These are phyloP conservation scores for Gallinago stenura DNA, from an alignment of 2,797 vertebrate species.

Conservation along the genomic window DNA sequence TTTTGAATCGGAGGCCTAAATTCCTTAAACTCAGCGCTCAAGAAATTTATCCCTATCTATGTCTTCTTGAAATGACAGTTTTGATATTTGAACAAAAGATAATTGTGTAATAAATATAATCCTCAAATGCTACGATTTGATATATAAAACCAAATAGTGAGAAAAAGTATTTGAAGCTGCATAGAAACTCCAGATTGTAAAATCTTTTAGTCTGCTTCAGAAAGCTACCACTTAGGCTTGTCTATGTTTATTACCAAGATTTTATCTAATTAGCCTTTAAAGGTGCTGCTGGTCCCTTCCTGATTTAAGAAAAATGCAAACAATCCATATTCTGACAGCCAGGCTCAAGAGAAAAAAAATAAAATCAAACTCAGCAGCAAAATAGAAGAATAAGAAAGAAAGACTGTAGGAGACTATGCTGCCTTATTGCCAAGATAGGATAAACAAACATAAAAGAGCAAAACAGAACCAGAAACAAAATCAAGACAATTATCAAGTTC, in stretches of 20 bases:
- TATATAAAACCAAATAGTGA: not conserved
- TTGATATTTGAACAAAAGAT: not conserved
- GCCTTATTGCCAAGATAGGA: not conserved
- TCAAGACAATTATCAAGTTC: not conserved
- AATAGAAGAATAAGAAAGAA: not conserved
- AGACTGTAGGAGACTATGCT: not conserved
- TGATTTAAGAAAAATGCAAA: not conserved
- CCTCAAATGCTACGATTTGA: not conserved
- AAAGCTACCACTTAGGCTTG: not conserved
- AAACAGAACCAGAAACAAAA: conserved; percentile 2
- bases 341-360: not conserved
- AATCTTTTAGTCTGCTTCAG: not conserved
- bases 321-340: not conserved
- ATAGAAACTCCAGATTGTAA: not conserved
- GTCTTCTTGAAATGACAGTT: not conserved
- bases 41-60: not conserved
- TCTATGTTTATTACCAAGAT: not conserved
- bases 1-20: not conserved
- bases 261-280: conserved; percentile 7
- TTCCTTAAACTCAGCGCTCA: not conserved
- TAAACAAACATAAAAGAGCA: not conserved
- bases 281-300: not conserved
- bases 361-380: not conserved
- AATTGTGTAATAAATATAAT: not conserved
- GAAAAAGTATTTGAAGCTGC: not conserved